Evolutionary conservation across 2,797 vertebrate species (phyloP).

Genomic region (Bucorvus abyssinicus): DNA sequence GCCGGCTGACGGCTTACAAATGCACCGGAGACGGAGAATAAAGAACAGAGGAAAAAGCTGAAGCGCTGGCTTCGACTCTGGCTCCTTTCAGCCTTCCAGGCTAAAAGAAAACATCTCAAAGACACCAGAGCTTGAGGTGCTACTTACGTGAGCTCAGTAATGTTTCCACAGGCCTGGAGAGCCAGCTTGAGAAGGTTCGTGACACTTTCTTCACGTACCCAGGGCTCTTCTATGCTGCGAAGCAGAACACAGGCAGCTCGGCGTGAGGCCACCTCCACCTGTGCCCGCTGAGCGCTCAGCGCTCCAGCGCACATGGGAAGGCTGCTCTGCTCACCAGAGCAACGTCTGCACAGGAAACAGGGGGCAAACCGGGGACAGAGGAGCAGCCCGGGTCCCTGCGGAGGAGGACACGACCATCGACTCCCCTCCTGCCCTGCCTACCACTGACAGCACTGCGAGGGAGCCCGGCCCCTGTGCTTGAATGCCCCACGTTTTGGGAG

Average conservation of each 20-base stretch:
- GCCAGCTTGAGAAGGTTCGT: slow-evolving; percentile 59
- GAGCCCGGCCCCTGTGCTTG: neutral
- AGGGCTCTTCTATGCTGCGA: slow-evolving; percentile 79
- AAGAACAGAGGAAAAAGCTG: neutral
- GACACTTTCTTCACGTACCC: slow-evolving; percentile 67
- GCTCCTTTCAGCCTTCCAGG: neutral
- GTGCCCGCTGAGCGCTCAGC: neutral
- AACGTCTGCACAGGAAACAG: neutral
- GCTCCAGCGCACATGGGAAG: fast-evolving
- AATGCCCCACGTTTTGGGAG: neutral
- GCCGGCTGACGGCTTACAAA: neutral
- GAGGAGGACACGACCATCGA: neutral
- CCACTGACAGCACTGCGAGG: neutral
- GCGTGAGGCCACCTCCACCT: neutral
- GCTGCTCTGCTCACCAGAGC: neutral
- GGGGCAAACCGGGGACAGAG: neutral
- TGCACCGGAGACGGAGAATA: neutral
- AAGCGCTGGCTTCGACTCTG: neutral
- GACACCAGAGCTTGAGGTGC: neutral
- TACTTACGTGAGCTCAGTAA: slow-evolving; percentile 74
- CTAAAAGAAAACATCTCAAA: neutral
- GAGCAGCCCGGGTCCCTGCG: neutral
- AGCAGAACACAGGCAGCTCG: neutral
- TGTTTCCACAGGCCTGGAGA: slow-evolving; percentile 42
- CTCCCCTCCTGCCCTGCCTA: neutral